Conservation (phyloP, 2,888 invertebrate genomes). For the Bedellia somnulentella region DNA sequence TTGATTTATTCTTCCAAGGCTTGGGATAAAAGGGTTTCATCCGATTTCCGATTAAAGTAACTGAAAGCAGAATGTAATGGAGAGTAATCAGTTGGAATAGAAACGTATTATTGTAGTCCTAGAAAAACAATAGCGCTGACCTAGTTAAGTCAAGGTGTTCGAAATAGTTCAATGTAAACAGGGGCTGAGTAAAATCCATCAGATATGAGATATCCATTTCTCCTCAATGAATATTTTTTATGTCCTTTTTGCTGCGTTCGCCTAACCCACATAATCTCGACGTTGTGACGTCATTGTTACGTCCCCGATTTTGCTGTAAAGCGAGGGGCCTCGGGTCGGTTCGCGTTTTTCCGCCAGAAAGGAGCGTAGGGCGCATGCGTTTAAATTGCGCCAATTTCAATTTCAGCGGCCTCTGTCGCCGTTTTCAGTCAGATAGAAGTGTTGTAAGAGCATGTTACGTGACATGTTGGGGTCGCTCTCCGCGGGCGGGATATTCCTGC, state of each 20-base stretch:
- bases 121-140: too few species aligned
- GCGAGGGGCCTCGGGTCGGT: constrained; percentile 45
- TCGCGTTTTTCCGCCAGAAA: constrained; percentile 44
- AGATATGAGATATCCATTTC: too few species aligned
- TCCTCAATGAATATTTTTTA: too few species aligned
- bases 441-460: constrained; percentile 41
- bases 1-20: too few species aligned
- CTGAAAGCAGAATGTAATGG: too few species aligned
- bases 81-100: too few species aligned
- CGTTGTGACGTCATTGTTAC: constrained; percentile 50
- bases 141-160: too few species aligned
- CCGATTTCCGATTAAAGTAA: too few species aligned
- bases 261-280: constrained; percentile 5
- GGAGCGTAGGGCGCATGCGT: constrained; percentile 45
- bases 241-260: constrained; percentile 39
- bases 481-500: constrained; percentile 34
- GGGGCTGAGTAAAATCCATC: too few species aligned
- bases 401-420: constrained; percentile 49
- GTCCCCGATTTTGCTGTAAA: constrained; percentile 57
- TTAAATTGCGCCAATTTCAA: constrained; percentile 56
- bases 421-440: constrained; percentile 34
- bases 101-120: too few species aligned
- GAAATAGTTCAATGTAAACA: too few species aligned
- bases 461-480: constrained; percentile 22
- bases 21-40: too few species aligned